Evolutionary conservation across 1,140 invertebrate genomes (phyloP).

Genomic region (Rhizoglyphus robini): DNA sequence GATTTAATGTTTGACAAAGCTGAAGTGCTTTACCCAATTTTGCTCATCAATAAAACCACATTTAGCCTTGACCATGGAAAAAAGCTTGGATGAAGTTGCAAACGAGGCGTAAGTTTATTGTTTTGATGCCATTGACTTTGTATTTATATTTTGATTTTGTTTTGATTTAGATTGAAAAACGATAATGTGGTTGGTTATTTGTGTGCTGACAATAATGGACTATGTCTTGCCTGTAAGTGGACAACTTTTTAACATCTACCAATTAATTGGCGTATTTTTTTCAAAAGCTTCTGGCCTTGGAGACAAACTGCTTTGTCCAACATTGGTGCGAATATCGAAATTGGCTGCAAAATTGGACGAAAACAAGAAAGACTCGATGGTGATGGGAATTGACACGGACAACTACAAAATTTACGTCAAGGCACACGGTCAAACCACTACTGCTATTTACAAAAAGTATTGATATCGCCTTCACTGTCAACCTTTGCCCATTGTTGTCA

Average conservation of each 20-base stretch:
- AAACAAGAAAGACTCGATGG: not conserved
- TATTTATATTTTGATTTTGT: not conserved
- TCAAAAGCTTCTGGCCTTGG: not conserved
- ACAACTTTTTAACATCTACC: not conserved
- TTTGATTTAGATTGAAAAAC: not conserved
- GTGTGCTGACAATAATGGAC: not conserved
- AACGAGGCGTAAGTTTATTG: not conserved
- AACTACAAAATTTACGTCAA: not conserved
- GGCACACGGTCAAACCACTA: not conserved
- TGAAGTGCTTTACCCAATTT: too few species aligned
- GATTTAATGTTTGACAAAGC: too few species aligned
- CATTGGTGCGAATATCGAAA: not conserved
- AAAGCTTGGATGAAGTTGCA: not conserved
- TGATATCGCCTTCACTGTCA: too few species aligned
- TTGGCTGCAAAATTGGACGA: not conserved
- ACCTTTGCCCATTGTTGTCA: too few species aligned
- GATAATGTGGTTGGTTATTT: not conserved
- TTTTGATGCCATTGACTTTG: not conserved
- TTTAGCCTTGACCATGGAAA: not conserved
- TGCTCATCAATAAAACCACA: too few species aligned
- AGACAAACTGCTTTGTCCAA: not conserved
- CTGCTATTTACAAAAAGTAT: not conserved
- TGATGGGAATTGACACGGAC: not conserved
- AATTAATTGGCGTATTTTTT: not conserved
- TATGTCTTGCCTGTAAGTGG: not conserved